Evolutionary conservation across 2,888 invertebrate genomes (phyloP).

Genomic region (Morpho helenor): DNA sequence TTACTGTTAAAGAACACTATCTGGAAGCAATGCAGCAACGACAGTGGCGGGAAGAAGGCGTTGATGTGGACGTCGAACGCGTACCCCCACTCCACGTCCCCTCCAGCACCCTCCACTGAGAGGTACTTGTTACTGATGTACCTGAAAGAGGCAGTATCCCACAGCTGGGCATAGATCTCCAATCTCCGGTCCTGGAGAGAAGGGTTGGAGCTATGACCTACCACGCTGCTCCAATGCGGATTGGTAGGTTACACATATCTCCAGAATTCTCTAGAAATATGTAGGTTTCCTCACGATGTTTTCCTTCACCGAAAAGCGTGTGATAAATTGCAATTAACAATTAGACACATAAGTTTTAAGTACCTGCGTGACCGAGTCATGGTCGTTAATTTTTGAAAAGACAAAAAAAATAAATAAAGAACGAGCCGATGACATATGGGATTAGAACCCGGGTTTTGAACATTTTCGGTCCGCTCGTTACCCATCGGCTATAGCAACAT

Average conservation of each 20-base stretch:
- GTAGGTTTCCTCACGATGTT: too few species aligned
- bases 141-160: slow-evolving; percentile 68
- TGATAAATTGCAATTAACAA: too few species aligned
- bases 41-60: slow-evolving; percentile 98
- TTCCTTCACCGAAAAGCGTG: too few species aligned
- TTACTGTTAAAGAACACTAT: slow-evolving; percentile 91
- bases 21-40: slow-evolving; percentile 95
- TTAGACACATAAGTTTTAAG: too few species aligned
- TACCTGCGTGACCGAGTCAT: too few species aligned
- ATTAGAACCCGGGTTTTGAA: too few species aligned
- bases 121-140: slow-evolving; percentile 89
- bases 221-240: background rate
- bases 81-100: slow-evolving; percentile 97
- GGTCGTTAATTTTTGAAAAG: too few species aligned
- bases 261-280: too few species aligned
- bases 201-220: background rate
- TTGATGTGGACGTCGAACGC: slow-evolving; percentile 99
- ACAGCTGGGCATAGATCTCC: background rate
- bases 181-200: background rate
- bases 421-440: too few species aligned
- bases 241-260: background rate
- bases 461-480: too few species aligned
- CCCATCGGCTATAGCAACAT: too few species aligned
- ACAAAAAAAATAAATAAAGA: too few species aligned
- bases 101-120: slow-evolving; percentile 80